Base-by-base conservation (phyloP, 2,797 vertebrate genomes). In the Pelobates cultripes region DNA sequence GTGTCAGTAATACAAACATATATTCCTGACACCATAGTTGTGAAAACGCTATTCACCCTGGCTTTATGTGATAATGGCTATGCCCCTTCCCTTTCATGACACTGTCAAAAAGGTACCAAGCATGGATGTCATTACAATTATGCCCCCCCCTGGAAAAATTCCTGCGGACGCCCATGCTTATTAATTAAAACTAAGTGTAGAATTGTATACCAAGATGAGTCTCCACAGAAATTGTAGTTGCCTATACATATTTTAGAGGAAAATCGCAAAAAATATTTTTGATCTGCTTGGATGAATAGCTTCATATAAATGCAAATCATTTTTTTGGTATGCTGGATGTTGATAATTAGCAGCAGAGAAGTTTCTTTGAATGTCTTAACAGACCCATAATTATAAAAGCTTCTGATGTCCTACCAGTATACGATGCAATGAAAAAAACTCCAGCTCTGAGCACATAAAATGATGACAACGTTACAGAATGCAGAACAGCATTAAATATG, bases 261-360 rank as follows among this genome's bases (percentile, higher is more conserved):
- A 4, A 72, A 78, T 7, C 15, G n/a, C 43, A 53, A 70, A 76
- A 76, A 17, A 72, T 67, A 47, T 80, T 75, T 79, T n/a, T 47
- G 44, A 68, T 66, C 44, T 76, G 40, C 60, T 57, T 76, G 82
- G 45, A 75, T 80, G 77, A 80, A 75, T 57, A 60, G 73, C 63
- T 41, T 76, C 73, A 76, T 84, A 76, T 55, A 79, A 84, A 84
- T 84, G 82, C 60, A 84, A 84, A 84, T 84, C 66, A 76, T 76
- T 84, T 72, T 84, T 80, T 84, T 84, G 68, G 73, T 17, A 60
- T 75, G 67, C 77, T 60, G 73, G 64, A 72, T 79, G 77, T 57
- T 72, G 82, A 84, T 84, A 84, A 79, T 67, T 74, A 78, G 68
- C 57, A 43, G 43, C 42, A 72, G 40, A 72, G 61, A 77, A 40